phyloP scores from a whole-genome alignment of 2,797 vertebrate species.

The Microchirus variegatus region DNA sequence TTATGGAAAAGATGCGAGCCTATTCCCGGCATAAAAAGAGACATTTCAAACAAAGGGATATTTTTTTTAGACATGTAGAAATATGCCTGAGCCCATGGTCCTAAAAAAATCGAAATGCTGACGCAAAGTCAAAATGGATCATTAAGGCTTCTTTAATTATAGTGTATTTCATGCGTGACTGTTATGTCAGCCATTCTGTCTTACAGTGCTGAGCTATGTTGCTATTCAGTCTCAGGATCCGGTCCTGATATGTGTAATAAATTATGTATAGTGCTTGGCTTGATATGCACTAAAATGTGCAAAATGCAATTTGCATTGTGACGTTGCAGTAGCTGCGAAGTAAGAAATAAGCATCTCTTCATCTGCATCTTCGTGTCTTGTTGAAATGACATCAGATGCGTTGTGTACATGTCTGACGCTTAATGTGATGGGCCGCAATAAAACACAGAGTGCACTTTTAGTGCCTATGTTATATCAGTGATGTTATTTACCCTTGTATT shows the following conservation, averaged over 20 bases:
- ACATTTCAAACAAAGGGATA: slow-evolving; percentile 2
- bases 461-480: slow-evolving; percentile 8
- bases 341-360: slow-evolving; percentile 8
- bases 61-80: slow-evolving; percentile 11
- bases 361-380: background rate
- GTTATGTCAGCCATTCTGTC: slow-evolving; percentile 1
- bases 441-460: slow-evolving; percentile 12
- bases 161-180: slow-evolving; percentile 9
- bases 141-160: no score
- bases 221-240: slow-evolving; percentile 8
- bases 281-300: background rate
- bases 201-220: slow-evolving; percentile 7
- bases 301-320: slow-evolving; percentile 12
- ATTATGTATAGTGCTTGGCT: slow-evolving; percentile 7
- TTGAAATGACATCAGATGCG: slow-evolving; percentile 2
- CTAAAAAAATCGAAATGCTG: background rate
- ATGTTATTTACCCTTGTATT: background rate
- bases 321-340: slow-evolving; percentile 1
- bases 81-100: background rate
- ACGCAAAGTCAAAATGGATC: slow-evolving; percentile 2
- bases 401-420: slow-evolving; percentile 51
- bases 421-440: slow-evolving; percentile 9
- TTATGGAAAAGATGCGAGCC: slow-evolving; percentile 18
- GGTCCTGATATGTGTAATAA: background rate
- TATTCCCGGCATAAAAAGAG: background rate